These are phyloP conservation scores for Acleris laterana DNA, from an alignment of 2,888 invertebrate species.

Conservation along the genomic window DNA sequence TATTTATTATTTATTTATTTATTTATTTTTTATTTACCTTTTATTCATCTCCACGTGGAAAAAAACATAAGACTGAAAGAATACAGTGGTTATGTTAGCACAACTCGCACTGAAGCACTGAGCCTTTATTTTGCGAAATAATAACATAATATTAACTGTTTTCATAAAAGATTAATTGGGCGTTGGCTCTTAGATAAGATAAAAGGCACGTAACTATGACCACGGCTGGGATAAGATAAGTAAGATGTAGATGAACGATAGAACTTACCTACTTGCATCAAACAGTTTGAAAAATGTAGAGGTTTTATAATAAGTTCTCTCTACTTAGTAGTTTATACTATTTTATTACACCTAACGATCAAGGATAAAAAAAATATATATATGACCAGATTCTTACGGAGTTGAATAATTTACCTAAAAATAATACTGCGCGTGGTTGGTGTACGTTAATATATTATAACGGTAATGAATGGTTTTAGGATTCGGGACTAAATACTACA, in stretches of 20 bases:
- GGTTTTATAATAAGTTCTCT: no score
- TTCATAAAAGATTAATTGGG: conserved; percentile 26
- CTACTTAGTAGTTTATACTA: no score
- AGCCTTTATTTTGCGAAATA: not conserved
- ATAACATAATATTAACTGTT: conserved; percentile 9
- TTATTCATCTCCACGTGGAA: conserved; percentile 13
- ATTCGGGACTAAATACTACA: no score
- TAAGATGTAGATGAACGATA: not conserved
- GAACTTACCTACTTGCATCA: not conserved
- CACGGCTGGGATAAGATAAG: conserved; percentile 15
- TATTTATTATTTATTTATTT: no score
- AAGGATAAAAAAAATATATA: no score
- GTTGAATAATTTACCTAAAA: no score
- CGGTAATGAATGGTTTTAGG: no score
- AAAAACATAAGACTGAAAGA: conserved; percentile 3
- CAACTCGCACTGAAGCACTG: conserved; percentile 10
- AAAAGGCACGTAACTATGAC: conserved; percentile 3
- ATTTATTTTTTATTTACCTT: no score
- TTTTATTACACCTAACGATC: no score
- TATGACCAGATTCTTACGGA: no score
- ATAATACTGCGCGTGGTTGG: no score
- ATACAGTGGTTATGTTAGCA: not conserved
- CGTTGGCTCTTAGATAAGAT: conserved; percentile 28
- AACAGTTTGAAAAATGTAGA: not conserved
- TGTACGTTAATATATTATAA: no score